Conservation (phyloP, 2,888 invertebrate species). For the Ptilodon capucinus region DNA sequence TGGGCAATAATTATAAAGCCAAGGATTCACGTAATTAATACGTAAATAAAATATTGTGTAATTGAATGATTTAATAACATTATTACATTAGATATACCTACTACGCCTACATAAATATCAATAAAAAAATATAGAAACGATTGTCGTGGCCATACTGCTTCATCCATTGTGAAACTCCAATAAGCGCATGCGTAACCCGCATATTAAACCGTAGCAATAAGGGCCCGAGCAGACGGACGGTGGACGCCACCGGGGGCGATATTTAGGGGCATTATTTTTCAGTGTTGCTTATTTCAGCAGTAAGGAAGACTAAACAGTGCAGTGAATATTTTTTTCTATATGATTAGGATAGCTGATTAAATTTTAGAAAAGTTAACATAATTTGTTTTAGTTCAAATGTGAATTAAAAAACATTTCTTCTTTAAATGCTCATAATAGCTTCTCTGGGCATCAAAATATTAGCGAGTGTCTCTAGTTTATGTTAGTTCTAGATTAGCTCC, state of each 20-base stretch:
- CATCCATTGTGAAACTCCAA: conserved; percentile 77
- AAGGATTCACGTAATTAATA: not conserved
- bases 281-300: not conserved
- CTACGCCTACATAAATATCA: conserved; percentile 35
- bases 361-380: no score
- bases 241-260: conserved; percentile 4
- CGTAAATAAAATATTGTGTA: not conserved
- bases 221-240: not conserved
- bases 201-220: conserved; percentile 64
- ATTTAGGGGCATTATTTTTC: not conserved
- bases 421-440: no score
- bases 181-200: conserved; percentile 74
- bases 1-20: not conserved
- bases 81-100: conserved; percentile 20
- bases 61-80: not conserved
- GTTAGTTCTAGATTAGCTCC: no score
- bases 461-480: no score
- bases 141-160: conserved; percentile 61
- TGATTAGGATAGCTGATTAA: no score
- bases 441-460: no score
- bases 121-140: conserved; percentile 59
- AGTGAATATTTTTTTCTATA: no score
- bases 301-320: no score
- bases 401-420: no score
- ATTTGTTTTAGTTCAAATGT: no score